These are phyloP conservation scores for Eurosta solidaginis DNA, from an alignment of 1,140 invertebrate genomes.

Conservation along the genomic window DNA sequence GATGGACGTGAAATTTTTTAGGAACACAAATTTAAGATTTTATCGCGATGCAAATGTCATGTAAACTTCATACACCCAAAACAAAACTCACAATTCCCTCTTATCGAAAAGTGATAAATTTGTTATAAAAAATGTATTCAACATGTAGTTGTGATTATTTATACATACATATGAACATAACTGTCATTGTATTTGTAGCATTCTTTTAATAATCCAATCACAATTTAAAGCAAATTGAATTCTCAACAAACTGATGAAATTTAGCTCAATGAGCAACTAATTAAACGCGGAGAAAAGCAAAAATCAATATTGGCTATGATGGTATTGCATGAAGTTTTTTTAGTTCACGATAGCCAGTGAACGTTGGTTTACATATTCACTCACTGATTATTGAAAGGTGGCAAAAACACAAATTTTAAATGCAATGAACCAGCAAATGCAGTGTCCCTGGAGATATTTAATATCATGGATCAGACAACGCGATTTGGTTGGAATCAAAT, in stretches of 20 bases:
- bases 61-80: too few species aligned
- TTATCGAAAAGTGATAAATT: neutral
- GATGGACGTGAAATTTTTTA: too few species aligned
- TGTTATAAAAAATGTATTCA: neutral
- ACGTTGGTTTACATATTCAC: too few species aligned
- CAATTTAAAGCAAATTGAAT: neutral
- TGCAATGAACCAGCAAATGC: neutral
- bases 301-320: neutral
- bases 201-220: neutral
- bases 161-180: neutral
- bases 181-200: neutral
- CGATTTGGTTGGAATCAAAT: neutral
- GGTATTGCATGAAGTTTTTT: neutral
- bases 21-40: too few species aligned
- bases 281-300: neutral
- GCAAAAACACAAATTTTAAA: too few species aligned
- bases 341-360: too few species aligned
- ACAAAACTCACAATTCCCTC: neutral
- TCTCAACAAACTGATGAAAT: neutral
- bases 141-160: neutral
- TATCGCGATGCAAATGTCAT: too few species aligned
- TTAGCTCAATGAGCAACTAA: slow-evolving; percentile 11
- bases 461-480: slow-evolving; percentile 7
- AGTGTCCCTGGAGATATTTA: neutral
- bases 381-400: too few species aligned